Percentiles rank a stretch among this genome's conserved stretches.
Conservation (phyloP, 2,888 invertebrate species). For the Rhopalosiphum nymphaeae region DNA sequence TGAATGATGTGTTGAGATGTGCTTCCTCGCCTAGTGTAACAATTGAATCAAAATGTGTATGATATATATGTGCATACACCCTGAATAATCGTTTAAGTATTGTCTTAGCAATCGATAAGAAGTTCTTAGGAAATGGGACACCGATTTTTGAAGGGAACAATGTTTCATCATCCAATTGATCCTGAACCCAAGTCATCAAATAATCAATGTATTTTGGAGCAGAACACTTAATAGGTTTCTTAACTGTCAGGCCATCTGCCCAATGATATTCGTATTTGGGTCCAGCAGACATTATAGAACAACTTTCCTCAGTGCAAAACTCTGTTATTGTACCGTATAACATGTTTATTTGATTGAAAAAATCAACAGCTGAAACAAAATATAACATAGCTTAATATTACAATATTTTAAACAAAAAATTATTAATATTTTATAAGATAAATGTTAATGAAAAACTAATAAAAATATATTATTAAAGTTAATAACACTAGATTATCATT, state of each 20-base stretch:
- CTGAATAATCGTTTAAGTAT: constrained; percentile 97
- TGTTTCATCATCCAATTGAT: constrained; percentile 98
- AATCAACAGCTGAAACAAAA: constrained; percentile 90
- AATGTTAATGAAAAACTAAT: background rate
- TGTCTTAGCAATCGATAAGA: constrained; percentile 95
- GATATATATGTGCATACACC: constrained; percentile 99
- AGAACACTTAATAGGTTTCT: constrained; percentile 98
- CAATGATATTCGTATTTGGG: constrained; percentile 99
- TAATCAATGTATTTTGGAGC: constrained; percentile 99
- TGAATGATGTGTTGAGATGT: constrained; percentile 99
- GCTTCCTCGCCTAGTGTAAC: constrained; percentile 98
- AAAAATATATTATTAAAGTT: background rate
- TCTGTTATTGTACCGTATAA: constrained; percentile 99
- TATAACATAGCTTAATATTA: constrained; percentile 23
- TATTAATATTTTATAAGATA: background rate
- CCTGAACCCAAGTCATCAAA: constrained; percentile 99
- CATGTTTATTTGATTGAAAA: constrained; percentile 99
- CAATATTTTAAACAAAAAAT: background rate
- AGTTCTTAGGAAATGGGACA: constrained; percentile 98
- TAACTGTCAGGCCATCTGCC: constrained; percentile 98
- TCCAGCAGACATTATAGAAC: constrained; percentile 98
- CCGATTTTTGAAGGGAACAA: constrained; percentile 98
- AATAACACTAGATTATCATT: background rate
- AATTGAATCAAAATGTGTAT: constrained; percentile 98
- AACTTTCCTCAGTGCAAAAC: constrained; percentile 97